A percentile compares a stretch with the other conserved stretches of the same genome.
Evolutionary conservation across 2,113 vertebrate species (phyloP).

Genomic region (Odocoileus virginianus): DNA sequence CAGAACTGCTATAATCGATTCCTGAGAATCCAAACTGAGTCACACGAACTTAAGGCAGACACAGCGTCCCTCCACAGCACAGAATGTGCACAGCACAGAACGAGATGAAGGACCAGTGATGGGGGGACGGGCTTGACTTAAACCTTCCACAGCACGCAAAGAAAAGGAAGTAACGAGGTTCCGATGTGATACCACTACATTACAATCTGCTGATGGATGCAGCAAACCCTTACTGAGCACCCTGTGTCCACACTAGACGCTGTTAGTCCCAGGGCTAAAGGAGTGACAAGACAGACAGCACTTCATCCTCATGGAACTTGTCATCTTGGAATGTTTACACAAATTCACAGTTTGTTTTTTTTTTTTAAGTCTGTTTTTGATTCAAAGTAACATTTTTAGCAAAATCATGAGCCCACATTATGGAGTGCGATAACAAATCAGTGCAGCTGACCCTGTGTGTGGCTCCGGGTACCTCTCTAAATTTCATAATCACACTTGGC

Average conservation of each 20-base stretch:
- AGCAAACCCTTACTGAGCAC: neutral
- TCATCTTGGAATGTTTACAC: neutral
- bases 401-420: neutral
- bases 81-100: neutral
- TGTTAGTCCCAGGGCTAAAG: neutral
- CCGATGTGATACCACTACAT: neutral
- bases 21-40: neutral
- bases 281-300: neutral
- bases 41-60: neutral
- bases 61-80: neutral
- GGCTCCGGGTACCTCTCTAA: neutral
- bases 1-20: neutral
- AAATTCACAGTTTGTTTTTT: neutral
- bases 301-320: neutral
- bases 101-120: fast-evolving
- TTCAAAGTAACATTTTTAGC: neutral
- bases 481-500: neutral
- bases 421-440: neutral
- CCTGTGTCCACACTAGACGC: neutral
- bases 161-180: neutral
- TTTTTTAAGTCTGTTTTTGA: neutral
- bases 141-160: fast-evolving
- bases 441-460: fast-evolving
- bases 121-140: neutral
- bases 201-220: no score